Base-by-base conservation (phyloP, 2,797 vertebrate species). In the Pachyuromys duprasi region DNA sequence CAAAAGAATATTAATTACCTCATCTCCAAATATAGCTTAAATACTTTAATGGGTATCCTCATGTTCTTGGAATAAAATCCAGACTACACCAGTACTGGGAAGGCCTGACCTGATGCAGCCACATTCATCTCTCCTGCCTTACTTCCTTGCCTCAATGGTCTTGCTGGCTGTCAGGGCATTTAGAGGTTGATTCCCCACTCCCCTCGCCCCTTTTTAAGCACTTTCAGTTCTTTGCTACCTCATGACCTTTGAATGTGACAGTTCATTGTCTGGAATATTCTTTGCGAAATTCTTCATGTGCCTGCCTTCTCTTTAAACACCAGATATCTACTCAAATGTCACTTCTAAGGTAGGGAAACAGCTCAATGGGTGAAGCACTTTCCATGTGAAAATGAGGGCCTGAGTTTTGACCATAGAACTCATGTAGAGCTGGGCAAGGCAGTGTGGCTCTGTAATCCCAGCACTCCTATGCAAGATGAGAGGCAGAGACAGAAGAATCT, bases 51-150 rank as follows among this genome's bases (percentile, higher is more conserved):
- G 69, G 69, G 24, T 57, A 80, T 80, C 36, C 69, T 57, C 22
- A 20, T 81, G 75, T 62, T 83, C 69, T 93, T 67, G 39, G 62
- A 93, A 91, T 72, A 78, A 93, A 96, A 89, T 39, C 24, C 36
- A 72, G 69, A 65, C 67, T 33, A 80, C 67, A 24, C 42, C 17
- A 28, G 31, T 31, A 2, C 65, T 62, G 36, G 57, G 31, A 86
- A 82, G 4, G 17, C 4, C 79, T n/a, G 26, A 4, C 45, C 3
- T 18, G 39, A 20, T 13, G 33, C 3, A 11, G 24, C 15, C 22
- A 31, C n/a, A 11, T 45, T 65, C 39, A 57, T 36, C 17, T 65
- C 45, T 67, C 28, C 72, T 20, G 22, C 31, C 11, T 62, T 5
- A 75, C 22, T 80, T 67, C 74, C 24, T 57, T 39, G 3, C n/a